A percentile compares a stretch with the other conserved stretches of the same genome.
Conservation (phyloP, 1,140 invertebrate genomes). For the Eriocheir sinensis region DNA sequence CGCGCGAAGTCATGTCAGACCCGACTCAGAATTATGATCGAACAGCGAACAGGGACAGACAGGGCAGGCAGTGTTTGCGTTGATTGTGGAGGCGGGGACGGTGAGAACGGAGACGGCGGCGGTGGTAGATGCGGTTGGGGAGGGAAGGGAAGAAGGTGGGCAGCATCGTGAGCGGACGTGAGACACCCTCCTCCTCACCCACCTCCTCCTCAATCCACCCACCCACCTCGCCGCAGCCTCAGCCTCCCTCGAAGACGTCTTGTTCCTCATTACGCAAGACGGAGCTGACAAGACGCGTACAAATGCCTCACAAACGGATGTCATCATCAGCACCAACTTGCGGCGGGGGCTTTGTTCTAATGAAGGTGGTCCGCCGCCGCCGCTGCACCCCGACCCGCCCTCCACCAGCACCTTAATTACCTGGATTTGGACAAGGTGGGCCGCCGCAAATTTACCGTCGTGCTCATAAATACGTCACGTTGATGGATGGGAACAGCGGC, state of each 20-base stretch:
- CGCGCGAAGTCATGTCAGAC: too few relatives aligned
- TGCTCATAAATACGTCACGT: slow-evolving; percentile 49
- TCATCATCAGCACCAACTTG: not conserved
- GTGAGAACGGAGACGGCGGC: too few relatives aligned
- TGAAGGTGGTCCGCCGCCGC: not conserved
- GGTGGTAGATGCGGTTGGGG: too few relatives aligned
- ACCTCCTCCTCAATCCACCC: too few relatives aligned
- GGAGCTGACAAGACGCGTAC: not conserved
- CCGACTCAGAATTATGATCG: too few relatives aligned
- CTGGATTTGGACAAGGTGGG: slow-evolving; percentile 47
- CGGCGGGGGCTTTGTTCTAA: not conserved
- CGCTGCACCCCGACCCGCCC: not conserved
- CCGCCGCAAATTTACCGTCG: slow-evolving; percentile 40
- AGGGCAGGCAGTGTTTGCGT: too few relatives aligned
- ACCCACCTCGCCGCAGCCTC: too few relatives aligned
- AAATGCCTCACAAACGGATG: not conserved
- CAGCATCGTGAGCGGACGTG: not conserved
- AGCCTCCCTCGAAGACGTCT: not conserved
- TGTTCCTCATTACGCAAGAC: not conserved
- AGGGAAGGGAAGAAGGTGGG: too few relatives aligned
- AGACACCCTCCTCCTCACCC: too few relatives aligned
- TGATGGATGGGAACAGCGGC: slow-evolving; percentile 34
- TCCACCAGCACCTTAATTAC: slow-evolving; percentile 37
- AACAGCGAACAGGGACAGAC: too few relatives aligned
- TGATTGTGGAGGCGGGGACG: not conserved